Percentiles rank a stretch among this genome's conserved stretches.
Evolutionary conservation across 2,113 vertebrate species (phyloP).

Genomic region (Alosa alosa): DNA sequence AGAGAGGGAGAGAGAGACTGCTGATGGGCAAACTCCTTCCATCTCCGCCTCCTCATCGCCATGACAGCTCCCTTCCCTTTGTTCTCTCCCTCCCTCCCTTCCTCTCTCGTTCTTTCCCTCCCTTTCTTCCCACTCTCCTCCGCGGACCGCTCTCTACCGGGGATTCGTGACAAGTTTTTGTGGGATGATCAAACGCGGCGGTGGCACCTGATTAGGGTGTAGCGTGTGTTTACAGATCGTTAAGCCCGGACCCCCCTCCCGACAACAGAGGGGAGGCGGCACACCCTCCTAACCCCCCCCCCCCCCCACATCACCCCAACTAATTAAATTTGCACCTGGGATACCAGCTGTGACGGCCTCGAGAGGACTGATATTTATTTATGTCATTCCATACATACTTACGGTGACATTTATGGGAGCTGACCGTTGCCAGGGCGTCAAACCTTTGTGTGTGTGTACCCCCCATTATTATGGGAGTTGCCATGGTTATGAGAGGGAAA

Average conservation of each 20-base stretch:
- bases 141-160: constrained; percentile 83
- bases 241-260: constrained; percentile 70
- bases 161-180: constrained; percentile 90
- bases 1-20: constrained; percentile 62
- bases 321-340: constrained; percentile 97
- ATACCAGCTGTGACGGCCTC: constrained; percentile 83
- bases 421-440: constrained; percentile 50
- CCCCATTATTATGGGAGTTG: constrained; percentile 41
- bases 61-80: constrained; percentile 87
- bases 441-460: constrained; percentile 50
- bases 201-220: constrained; percentile 92
- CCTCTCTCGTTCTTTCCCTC: constrained; percentile 74
- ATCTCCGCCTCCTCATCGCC: constrained; percentile 74
- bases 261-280: constrained; percentile 86
- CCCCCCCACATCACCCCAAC: constrained; percentile 62
- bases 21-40: constrained; percentile 86
- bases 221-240: constrained; percentile 90
- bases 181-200: constrained; percentile 87
- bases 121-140: constrained; percentile 70
- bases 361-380: constrained; percentile 70
- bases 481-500: background rate
- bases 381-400: constrained; percentile 69
- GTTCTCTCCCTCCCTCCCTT: constrained; percentile 80
- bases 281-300: constrained; percentile 55
- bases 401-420: constrained; percentile 61